phyloP scores from a whole-genome alignment of 2,797 vertebrate genomes.

The Telmatherina bonti region DNA sequence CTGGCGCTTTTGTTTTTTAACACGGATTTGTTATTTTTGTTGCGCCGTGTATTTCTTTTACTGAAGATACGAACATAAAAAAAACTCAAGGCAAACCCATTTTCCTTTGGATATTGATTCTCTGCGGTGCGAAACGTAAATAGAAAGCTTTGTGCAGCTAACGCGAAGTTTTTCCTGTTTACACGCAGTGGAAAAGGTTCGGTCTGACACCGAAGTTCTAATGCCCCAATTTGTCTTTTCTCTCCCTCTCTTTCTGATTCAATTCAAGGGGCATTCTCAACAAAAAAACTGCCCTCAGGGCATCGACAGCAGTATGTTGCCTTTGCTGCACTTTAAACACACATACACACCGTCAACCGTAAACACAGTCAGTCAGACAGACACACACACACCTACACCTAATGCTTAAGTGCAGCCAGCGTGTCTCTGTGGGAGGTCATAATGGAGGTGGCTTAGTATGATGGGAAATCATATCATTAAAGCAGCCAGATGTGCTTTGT shows the following conservation, averaged over 20 bases:
- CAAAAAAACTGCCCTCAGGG: conserved; percentile 74
- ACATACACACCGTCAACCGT: conserved; percentile 51
- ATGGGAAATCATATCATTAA: conserved; percentile 84
- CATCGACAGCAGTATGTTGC: conserved; percentile 66
- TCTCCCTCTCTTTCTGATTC: conserved; percentile 48
- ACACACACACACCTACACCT: conserved; percentile 74
- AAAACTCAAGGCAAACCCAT: conserved; percentile 19
- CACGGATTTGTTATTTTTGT: conserved; percentile 25
- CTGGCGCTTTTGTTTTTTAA: conserved; percentile 21
- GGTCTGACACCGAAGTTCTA: conserved; percentile 47
- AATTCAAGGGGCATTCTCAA: conserved; percentile 63
- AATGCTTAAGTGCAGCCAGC: conserved; percentile 79
- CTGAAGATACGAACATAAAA: conserved; percentile 1
- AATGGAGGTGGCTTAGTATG: conserved; percentile 81
- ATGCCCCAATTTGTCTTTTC: conserved; percentile 46
- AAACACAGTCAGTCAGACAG: conserved; percentile 68
- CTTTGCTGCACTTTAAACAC: conserved; percentile 63
- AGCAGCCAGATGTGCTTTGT: conserved; percentile 82
- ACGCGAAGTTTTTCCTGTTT: conserved; percentile 48
- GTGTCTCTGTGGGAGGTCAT: conserved; percentile 81
- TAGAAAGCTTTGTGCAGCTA: conserved; percentile 22
- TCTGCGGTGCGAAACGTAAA: conserved; percentile 35
- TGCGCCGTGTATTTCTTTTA: conserved; percentile 16
- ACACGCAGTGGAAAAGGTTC: conserved; percentile 34
- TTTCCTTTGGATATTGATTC: conserved; percentile 23